phyloP scores from a whole-genome alignment of 1,140 invertebrate genomes.

The Trinorchestia longiramus region DNA sequence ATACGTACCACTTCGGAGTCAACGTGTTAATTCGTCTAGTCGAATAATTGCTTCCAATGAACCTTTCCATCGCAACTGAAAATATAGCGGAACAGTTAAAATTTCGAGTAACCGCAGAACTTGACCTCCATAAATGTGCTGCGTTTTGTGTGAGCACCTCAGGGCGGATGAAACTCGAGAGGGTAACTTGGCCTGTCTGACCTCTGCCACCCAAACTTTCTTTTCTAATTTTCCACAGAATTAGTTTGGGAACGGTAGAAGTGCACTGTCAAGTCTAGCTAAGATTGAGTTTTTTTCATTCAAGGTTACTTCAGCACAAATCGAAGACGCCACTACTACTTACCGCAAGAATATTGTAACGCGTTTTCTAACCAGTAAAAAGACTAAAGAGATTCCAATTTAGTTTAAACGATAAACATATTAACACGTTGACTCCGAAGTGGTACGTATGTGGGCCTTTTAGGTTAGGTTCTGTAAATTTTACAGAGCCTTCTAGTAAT shows the following conservation, averaged over 20 bases:
- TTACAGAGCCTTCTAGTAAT: too few species aligned
- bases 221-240: constrained; percentile 22
- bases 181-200: not conserved
- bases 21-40: not conserved
- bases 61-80: not conserved
- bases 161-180: not conserved
- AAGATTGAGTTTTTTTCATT: not conserved
- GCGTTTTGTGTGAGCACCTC: not conserved
- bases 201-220: not conserved
- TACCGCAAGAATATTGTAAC: too few species aligned
- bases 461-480: too few species aligned
- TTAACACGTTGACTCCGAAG: too few species aligned
- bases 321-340: not conserved
- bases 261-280: constrained; percentile 28
- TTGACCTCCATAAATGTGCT: not conserved
- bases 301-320: not conserved
- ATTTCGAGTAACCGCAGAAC: not conserved
- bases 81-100: not conserved
- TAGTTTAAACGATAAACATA: not conserved
- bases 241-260: constrained; percentile 10
- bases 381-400: not conserved
- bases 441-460: too few species aligned
- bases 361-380: not conserved
- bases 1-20: too few species aligned
- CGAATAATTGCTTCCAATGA: not conserved